Percentiles rank a stretch among this genome's conserved stretches.
phyloP scores from a whole-genome alignment of 2,888 invertebrate genomes.

The Chloromyia formosa region DNA sequence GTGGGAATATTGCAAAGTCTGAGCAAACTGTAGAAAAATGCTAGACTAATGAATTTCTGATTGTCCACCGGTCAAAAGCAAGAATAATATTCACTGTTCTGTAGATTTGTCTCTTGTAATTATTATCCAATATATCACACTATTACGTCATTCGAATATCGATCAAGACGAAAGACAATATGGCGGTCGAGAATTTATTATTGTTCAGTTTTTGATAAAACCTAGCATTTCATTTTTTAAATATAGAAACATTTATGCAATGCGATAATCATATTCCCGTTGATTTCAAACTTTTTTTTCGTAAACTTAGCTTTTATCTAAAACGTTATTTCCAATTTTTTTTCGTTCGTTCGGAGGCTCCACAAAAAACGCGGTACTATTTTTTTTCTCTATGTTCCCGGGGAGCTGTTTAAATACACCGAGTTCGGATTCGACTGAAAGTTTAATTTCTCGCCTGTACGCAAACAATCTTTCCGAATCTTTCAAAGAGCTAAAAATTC shows the following conservation, averaged over 20 bases:
- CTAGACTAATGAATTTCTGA: no score
- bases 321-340: not conserved
- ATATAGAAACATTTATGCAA: not conserved
- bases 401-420: conserved; percentile 54
- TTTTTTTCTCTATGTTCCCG: no score
- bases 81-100: no score
- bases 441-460: conserved; percentile 11
- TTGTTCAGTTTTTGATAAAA: not conserved
- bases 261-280: not conserved
- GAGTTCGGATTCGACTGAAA: conserved; percentile 63
- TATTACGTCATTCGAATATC: conserved; percentile 21
- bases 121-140: no score
- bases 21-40: no score
- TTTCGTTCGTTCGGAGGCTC: conserved; percentile 50
- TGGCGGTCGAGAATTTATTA: not conserved
- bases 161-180: not conserved
- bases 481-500: no score
- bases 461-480: not conserved
- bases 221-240: not conserved
- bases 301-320: not conserved
- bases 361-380: conserved; percentile 5
- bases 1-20: no score
- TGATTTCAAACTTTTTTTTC: not conserved
- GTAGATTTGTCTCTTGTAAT: no score
- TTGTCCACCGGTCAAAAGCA: no score